Conservation (phyloP, 2,113 vertebrate genomes). For the Crotalus helleri region DNA sequence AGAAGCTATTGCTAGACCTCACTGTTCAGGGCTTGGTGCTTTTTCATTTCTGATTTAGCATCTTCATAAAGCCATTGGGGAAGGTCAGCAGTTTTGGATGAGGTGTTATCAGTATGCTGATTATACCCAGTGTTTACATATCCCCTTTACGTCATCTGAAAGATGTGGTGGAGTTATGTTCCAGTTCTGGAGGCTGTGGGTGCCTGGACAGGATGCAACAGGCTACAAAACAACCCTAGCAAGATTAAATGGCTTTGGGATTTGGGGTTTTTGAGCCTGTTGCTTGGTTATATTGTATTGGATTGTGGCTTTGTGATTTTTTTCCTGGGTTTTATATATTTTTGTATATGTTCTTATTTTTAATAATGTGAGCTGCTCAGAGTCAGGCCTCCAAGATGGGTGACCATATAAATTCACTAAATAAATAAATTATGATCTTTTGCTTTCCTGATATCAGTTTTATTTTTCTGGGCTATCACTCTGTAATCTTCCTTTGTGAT, state of each 20-base stretch:
- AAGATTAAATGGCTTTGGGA: background rate
- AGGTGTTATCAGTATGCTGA: background rate
- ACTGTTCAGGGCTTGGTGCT: background rate
- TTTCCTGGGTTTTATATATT: background rate
- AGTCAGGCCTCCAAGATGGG: background rate
- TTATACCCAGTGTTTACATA: background rate
- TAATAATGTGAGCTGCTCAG: background rate
- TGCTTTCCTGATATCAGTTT: background rate
- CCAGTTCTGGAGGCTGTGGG: background rate
- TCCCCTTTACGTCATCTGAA: background rate
- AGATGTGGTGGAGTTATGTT: background rate
- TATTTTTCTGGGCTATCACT: background rate
- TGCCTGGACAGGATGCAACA: background rate
- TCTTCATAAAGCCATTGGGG: background rate
- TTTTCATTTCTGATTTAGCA: background rate
- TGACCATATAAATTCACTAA: background rate
- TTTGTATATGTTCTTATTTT: background rate
- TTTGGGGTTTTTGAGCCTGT: background rate
- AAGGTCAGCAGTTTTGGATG: background rate
- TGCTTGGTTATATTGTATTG: background rate
- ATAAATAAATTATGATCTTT: background rate
- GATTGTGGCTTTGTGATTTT: background rate
- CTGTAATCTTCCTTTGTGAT: background rate
- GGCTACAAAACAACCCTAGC: background rate
- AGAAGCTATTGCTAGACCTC: background rate